Evolutionary conservation across 2,888 invertebrate species (phyloP).

Genomic region (Campoplex capitator): DNA sequence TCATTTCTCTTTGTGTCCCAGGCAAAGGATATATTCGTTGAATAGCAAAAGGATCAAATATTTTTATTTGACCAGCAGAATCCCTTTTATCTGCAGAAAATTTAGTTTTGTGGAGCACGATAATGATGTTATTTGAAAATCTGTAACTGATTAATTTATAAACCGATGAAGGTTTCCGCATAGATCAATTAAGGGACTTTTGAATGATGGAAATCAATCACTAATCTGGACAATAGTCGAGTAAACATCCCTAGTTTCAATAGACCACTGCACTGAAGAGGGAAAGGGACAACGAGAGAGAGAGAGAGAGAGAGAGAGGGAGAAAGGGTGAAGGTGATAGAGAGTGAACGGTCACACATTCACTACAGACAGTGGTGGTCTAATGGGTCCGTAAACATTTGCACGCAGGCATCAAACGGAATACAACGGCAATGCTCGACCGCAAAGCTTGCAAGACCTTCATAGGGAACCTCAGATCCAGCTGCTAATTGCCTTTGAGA

Average conservation of each 20-base stretch:
- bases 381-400: conserved; percentile 81
- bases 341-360: conserved; percentile 56
- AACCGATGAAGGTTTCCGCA: not conserved
- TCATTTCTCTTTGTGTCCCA: no score
- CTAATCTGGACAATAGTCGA: conserved; percentile 30
- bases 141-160: not conserved
- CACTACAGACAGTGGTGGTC: conserved; percentile 64
- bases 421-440: conserved; percentile 70
- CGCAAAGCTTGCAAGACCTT: conserved; percentile 55
- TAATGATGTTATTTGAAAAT: not conserved
- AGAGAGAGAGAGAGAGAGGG: conserved; percentile 51
- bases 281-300: conserved; percentile 9
- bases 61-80: not conserved
- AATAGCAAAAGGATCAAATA: no score
- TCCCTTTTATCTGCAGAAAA: not conserved
- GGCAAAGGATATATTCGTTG: no score
- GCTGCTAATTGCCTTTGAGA: conserved; percentile 66
- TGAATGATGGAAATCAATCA: conserved; percentile 29
- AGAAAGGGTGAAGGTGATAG: conserved; percentile 39
- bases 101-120: not conserved
- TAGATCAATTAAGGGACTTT: conserved; percentile 14
- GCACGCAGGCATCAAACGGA: conserved; percentile 80
- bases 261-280: not conserved
- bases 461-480: conserved; percentile 49
- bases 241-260: conserved; percentile 41